Evolutionary conservation across 1,140 invertebrate genomes (phyloP).

Genomic region (Tetramorium parvispinum): DNA sequence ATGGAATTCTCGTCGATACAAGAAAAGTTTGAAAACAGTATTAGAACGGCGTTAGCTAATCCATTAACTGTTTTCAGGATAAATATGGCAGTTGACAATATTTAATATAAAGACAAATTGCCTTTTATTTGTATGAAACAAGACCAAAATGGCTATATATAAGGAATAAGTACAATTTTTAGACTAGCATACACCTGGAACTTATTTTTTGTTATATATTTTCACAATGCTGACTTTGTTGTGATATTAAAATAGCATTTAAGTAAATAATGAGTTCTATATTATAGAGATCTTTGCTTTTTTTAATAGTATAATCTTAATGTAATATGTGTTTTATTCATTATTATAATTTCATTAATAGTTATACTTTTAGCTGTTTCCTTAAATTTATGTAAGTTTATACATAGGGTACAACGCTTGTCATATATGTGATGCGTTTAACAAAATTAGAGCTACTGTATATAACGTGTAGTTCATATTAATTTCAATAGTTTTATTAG

Average conservation of each 20-base stretch:
- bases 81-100: conserved; percentile 90
- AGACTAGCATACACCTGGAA: conserved; percentile 22
- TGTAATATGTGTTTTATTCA: neutral
- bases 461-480: neutral
- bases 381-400: conserved; percentile 3
- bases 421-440: neutral
- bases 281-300: neutral
- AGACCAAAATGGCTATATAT: conserved; percentile 63
- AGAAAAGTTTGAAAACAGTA: conserved; percentile 92
- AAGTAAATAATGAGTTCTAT: neutral
- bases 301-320: neutral
- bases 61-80: conserved; percentile 90
- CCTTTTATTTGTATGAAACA: conserved; percentile 67
- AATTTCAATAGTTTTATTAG: conserved; percentile 21
- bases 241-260: conserved; percentile 66
- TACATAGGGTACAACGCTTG: neutral
- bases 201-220: conserved; percentile 61
- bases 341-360: neutral
- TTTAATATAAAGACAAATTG: conserved; percentile 79
- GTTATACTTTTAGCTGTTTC: neutral
- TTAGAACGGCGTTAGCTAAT: conserved; percentile 88
- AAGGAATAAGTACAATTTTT: conserved; percentile 56
- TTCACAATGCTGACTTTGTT: conserved; percentile 62
- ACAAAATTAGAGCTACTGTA: neutral
- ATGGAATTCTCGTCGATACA: conserved; percentile 97